phyloP scores from a whole-genome alignment of 2,113 vertebrate species.

The Rissa tridactyla region DNA sequence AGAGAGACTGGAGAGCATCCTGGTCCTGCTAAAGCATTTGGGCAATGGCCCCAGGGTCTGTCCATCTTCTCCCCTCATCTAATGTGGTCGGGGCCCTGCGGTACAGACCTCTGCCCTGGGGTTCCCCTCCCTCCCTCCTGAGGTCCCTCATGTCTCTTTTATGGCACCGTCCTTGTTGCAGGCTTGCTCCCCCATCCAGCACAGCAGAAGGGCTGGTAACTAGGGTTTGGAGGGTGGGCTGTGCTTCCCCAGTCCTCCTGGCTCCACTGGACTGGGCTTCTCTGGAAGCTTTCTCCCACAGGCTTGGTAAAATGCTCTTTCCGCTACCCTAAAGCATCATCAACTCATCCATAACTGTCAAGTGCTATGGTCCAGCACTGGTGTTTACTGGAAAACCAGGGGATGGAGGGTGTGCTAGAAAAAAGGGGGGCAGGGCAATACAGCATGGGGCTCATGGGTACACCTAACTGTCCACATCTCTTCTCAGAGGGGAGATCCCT shows the following conservation, averaged over 20 bases:
- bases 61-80: not conserved
- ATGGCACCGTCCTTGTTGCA: not conserved
- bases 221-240: not conserved
- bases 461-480: not conserved
- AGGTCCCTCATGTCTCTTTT: not conserved
- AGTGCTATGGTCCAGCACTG: not conserved
- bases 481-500: conserved; percentile 80
- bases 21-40: not conserved
- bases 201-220: not conserved
- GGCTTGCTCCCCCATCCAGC: not conserved
- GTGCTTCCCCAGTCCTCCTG: not conserved
- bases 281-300: not conserved
- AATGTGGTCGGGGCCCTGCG: not conserved
- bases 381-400: not conserved
- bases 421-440: not conserved
- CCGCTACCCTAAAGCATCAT: not conserved
- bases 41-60: fast-evolving
- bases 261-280: not conserved
- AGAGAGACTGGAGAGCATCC: not conserved
- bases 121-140: not conserved
- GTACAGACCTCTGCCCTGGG: not conserved
- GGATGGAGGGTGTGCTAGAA: not conserved
- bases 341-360: not conserved
- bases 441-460: not conserved
- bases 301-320: not conserved